Conservation (phyloP, 2,888 invertebrate species). For the Patella pellucida region DNA sequence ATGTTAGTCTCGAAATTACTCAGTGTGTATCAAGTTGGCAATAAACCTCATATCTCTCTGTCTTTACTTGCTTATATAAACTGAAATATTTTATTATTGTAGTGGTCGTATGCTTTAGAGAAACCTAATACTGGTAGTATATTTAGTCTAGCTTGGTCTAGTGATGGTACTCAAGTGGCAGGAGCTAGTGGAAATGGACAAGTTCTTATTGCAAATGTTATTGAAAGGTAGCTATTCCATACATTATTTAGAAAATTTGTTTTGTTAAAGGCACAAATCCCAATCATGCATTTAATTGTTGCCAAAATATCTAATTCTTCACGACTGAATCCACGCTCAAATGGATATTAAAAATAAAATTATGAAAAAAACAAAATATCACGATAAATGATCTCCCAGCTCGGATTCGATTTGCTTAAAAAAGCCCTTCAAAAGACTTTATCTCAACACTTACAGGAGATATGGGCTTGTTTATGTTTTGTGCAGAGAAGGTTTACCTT, state of each 20-base stretch:
- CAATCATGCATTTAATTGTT: too few relatives aligned
- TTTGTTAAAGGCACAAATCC: not conserved
- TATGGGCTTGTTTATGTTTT: too few relatives aligned
- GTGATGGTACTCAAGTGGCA: conserved; percentile 94
- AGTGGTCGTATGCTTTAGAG: conserved; percentile 96
- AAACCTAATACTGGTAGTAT: conserved; percentile 91
- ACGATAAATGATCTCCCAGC: too few relatives aligned
- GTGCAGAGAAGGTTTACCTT: too few relatives aligned
- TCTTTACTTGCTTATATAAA: not conserved
- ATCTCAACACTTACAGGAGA: too few relatives aligned
- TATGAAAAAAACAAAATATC: too few relatives aligned
- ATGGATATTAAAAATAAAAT: too few relatives aligned
- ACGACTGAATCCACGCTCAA: too few relatives aligned
- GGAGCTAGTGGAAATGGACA: conserved; percentile 95
- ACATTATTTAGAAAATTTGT: not conserved
- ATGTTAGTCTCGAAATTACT: too few relatives aligned
- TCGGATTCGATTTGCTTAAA: too few relatives aligned
- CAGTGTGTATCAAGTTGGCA: not conserved
- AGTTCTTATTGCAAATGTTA: conserved; percentile 90
- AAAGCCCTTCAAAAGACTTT: too few relatives aligned
- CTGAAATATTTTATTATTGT: conserved; percentile 41
- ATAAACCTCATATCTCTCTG: not conserved
- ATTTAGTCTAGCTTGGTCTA: conserved; percentile 91
- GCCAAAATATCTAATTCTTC: too few relatives aligned
- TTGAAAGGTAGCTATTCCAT: conserved; percentile 78